phyloP scores from a whole-genome alignment of 2,888 invertebrate genomes.

The Euclidia mi region DNA sequence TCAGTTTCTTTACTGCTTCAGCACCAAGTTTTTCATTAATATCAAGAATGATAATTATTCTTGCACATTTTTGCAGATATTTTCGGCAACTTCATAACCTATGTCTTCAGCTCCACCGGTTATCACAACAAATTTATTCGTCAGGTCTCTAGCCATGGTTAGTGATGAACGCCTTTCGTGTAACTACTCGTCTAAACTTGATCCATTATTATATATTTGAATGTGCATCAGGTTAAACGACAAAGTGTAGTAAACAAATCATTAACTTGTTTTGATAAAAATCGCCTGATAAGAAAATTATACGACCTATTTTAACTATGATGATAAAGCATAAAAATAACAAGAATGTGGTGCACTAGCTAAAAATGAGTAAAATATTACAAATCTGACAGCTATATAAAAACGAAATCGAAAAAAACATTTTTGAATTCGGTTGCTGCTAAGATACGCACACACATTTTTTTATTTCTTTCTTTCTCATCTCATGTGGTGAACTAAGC shows the following conservation, averaged over 20 bases:
- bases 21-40: slow-evolving; percentile 70
- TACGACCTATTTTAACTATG: no score
- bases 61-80: slow-evolving; percentile 79
- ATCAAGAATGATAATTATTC: slow-evolving; percentile 63
- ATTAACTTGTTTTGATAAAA: background rate
- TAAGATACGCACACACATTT: no score
- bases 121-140: slow-evolving; percentile 63
- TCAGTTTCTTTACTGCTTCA: slow-evolving; percentile 76
- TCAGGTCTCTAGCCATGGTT: slow-evolving; percentile 49
- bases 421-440: no score
- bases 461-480: no score
- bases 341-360: no score
- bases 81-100: slow-evolving; percentile 81
- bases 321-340: no score
- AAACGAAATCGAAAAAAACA: no score
- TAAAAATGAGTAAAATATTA: no score
- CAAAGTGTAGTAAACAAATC: background rate
- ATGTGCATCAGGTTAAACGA: background rate
- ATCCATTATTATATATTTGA: background rate
- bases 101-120: slow-evolving; percentile 89
- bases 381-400: no score
- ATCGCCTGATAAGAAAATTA: no score
- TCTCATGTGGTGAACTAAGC: no score
- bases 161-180: background rate
- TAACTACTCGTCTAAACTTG: background rate